phyloP scores from a whole-genome alignment of 2,888 invertebrate genomes.

The Endotricha flammealis region DNA sequence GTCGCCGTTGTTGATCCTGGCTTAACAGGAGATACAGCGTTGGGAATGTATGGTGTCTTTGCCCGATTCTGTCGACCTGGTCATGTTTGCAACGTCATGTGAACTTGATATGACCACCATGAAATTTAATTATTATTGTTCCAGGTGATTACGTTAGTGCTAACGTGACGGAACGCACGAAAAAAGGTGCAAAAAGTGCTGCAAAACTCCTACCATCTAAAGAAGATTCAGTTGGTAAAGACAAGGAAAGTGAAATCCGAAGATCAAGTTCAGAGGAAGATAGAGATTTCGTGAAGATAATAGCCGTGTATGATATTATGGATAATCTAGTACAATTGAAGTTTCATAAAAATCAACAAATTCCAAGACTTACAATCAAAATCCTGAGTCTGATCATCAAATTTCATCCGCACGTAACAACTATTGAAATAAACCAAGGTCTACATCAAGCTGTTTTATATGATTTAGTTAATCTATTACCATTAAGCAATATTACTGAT shows the following conservation, averaged over 20 bases:
- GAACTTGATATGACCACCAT: too few species aligned
- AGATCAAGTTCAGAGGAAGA: not conserved
- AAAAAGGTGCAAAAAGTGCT: slow-evolving; percentile 20
- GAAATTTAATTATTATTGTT: too few species aligned
- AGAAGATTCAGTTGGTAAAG: slow-evolving; percentile 13
- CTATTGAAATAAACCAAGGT: slow-evolving; percentile 36
- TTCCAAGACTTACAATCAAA: slow-evolving; percentile 39
- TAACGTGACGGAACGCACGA: slow-evolving; percentile 22
- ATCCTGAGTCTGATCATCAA: slow-evolving; percentile 34
- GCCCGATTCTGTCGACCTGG: too few species aligned
- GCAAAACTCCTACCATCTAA: slow-evolving; percentile 19
- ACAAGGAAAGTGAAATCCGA: not conserved
- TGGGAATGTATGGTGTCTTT: too few species aligned
- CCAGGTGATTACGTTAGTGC: slow-evolving; percentile 33
- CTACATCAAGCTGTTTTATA: slow-evolving; percentile 30
- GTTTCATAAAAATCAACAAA: slow-evolving; percentile 31
- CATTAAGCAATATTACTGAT: slow-evolving; percentile 38
- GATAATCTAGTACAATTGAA: slow-evolving; percentile 36
- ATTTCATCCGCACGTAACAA: slow-evolving; percentile 30
- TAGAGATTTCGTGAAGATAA: slow-evolving; percentile 20
- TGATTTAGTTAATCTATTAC: slow-evolving; percentile 40
- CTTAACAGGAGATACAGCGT: too few species aligned
- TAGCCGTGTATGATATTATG: slow-evolving; percentile 28
- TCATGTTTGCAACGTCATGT: too few species aligned
- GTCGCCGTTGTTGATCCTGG: too few species aligned